Conservation (phyloP, 2,888 invertebrate species). For the Melipona beecheii region DNA sequence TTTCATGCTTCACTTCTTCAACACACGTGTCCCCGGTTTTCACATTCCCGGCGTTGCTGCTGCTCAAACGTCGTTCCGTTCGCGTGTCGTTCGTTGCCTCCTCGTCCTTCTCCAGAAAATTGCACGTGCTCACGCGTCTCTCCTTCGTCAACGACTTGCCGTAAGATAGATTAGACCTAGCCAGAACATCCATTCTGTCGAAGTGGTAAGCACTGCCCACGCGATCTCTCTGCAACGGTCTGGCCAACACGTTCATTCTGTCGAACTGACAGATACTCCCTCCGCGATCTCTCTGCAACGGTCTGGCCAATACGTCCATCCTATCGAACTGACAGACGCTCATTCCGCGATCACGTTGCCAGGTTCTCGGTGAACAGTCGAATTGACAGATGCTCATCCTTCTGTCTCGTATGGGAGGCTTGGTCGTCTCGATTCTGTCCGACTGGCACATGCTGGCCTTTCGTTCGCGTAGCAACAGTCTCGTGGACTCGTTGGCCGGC, state of each 20-base stretch:
- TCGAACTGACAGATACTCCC: neutral
- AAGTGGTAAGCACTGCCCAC: too few relatives aligned
- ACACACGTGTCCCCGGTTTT: conserved; percentile 58
- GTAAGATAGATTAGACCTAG: conserved; percentile 49
- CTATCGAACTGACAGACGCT: neutral
- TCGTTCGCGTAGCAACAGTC: conserved; percentile 72
- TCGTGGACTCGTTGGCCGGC: conserved; percentile 55
- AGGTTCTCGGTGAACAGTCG: neutral
- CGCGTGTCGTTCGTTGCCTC: conserved; percentile 31
- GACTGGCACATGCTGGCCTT: conserved; percentile 74
- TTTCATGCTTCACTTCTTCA: conserved; percentile 17
- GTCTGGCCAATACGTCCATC: neutral
- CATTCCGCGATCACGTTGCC: neutral
- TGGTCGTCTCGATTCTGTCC: conserved; percentile 66
- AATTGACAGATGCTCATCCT: conserved; percentile 74
- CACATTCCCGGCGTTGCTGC: conserved; percentile 63
- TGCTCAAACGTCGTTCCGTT: conserved; percentile 59
- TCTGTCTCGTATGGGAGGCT: conserved; percentile 69
- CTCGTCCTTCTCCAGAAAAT: conserved; percentile 71
- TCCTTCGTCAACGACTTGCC: conserved; percentile 59
- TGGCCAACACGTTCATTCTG: neutral
- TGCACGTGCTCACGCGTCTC: conserved; percentile 71
- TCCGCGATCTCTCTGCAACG: neutral
- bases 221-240: neutral
- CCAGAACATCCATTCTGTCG: conserved; percentile 66